These are phyloP conservation scores for Agrochola lychnidis DNA, from an alignment of 2,888 invertebrate genomes.

Conservation along the genomic window DNA sequence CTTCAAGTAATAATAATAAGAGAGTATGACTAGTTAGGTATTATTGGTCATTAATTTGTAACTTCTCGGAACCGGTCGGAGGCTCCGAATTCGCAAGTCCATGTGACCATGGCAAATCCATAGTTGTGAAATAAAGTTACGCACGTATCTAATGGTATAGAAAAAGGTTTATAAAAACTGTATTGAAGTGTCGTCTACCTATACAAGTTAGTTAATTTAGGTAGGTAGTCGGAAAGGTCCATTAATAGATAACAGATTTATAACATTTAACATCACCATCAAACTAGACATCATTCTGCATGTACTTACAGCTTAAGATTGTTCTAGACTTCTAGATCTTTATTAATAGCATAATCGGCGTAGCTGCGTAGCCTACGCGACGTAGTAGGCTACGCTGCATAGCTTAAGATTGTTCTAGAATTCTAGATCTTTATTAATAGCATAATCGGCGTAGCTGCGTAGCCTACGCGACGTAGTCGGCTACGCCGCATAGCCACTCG, in stretches of 20 bases:
- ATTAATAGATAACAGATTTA: not conserved
- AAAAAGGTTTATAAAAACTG: constrained; percentile 6
- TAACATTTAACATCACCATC: not conserved
- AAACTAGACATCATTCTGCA: not conserved
- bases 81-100: constrained; percentile 21
- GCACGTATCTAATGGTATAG: constrained; percentile 4
- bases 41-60: constrained; percentile 26
- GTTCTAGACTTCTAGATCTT: not conserved
- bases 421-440: not conserved
- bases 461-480: not conserved
- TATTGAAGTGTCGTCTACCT: constrained; percentile 9
- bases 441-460: constrained; percentile 5
- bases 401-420: not conserved
- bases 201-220: not conserved
- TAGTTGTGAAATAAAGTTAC: constrained; percentile 25
- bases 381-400: constrained; percentile 1
- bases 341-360: not conserved
- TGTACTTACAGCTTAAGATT: not conserved
- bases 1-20: constrained; percentile 31
- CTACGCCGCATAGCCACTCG: not conserved
- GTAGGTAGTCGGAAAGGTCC: not conserved
- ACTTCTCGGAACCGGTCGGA: constrained; percentile 38
- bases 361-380: constrained; percentile 6
- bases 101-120: constrained; percentile 29
- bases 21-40: constrained; percentile 17